A percentile compares a stretch with the other conserved stretches of the same genome.
Evolutionary conservation across 2,113 vertebrate genomes (phyloP).

Genomic region (Lepus timidus): DNA sequence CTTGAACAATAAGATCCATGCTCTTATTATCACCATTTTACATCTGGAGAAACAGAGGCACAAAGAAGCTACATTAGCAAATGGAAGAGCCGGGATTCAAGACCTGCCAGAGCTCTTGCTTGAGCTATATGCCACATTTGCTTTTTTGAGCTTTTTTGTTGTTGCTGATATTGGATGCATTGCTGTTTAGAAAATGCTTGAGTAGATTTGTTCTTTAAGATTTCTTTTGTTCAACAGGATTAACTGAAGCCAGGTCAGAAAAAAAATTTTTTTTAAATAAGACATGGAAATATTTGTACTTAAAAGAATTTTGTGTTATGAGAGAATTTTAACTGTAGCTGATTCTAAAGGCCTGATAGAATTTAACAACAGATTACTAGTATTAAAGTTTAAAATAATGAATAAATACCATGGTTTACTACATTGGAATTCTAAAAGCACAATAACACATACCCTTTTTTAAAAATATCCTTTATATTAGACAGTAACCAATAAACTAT

Average conservation of each 20-base stretch:
- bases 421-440: constrained; percentile 51
- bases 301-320: constrained; percentile 18
- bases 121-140: not conserved
- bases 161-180: constrained; percentile 12
- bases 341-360: constrained; percentile 40
- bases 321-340: constrained; percentile 40
- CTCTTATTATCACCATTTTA: constrained; percentile 15
- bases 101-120: not conserved
- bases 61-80: not conserved
- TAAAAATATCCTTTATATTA: constrained; percentile 6
- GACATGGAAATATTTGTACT: constrained; percentile 36
- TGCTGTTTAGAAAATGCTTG: constrained; percentile 38
- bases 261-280: not conserved
- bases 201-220: constrained; percentile 46
- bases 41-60: not conserved
- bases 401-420: constrained; percentile 49
- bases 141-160: constrained; percentile 9
- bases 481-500: not conserved
- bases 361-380: constrained; percentile 47
- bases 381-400: constrained; percentile 57
- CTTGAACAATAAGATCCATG: not conserved
- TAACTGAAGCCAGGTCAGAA: not conserved
- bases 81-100: not conserved
- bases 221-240: constrained; percentile 41
- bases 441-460: constrained; percentile 21